phyloP scores from a whole-genome alignment of 2,888 invertebrate genomes.

The Erannis defoliaria region DNA sequence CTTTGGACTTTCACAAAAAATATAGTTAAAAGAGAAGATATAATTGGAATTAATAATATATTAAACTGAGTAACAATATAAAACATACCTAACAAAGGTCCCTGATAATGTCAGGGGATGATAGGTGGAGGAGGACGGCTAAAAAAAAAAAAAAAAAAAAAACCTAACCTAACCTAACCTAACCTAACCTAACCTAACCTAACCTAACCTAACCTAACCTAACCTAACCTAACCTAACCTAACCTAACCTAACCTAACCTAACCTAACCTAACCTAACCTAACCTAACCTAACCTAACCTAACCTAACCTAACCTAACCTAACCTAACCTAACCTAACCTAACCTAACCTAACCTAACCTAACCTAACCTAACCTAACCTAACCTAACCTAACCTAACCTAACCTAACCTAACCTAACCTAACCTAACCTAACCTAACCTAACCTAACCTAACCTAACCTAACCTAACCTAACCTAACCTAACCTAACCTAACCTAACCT shows the following conservation, averaged over 20 bases:
- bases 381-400: constrained; percentile 34
- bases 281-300: constrained; percentile 32
- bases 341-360: constrained; percentile 36
- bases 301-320: constrained; percentile 30
- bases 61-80: no score
- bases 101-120: no score
- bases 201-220: constrained; percentile 31
- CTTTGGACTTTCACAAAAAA: no score
- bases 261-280: constrained; percentile 30
- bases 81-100: no score
- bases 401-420: constrained; percentile 32
- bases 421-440: constrained; percentile 31
- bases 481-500: constrained; percentile 30
- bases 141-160: no score
- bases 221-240: constrained; percentile 31
- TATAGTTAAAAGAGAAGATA: no score
- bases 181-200: constrained; percentile 22
- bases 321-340: constrained; percentile 34
- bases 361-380: constrained; percentile 36
- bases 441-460: constrained; percentile 27
- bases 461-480: constrained; percentile 28
- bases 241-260: constrained; percentile 30
- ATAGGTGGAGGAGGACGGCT: no score
- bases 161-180: constrained; percentile 26
- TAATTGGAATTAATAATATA: no score